These are phyloP conservation scores for Lampropteryx suffumata DNA, from an alignment of 2,888 invertebrate species.

Conservation along the genomic window DNA sequence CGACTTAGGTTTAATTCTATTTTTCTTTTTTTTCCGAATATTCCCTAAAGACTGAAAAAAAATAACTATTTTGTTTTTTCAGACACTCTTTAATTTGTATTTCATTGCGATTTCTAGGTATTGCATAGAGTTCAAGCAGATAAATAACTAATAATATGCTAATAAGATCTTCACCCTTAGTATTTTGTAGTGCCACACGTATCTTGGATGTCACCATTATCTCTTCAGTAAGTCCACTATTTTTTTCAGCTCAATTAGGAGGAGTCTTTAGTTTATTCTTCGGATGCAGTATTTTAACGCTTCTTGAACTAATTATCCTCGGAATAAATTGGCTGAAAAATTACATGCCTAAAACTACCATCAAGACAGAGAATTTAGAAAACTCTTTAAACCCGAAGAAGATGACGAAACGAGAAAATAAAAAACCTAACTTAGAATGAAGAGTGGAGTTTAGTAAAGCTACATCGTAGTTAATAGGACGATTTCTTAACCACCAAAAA, in stretches of 20 bases:
- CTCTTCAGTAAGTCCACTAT: neutral
- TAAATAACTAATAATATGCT: no score
- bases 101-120: no score
- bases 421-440: neutral
- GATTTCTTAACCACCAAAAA: no score
- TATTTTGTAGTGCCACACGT: no score
- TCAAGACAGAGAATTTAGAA: neutral
- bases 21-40: no score
- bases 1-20: no score
- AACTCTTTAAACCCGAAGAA: neutral
- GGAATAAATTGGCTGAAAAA: conserved; percentile 16
- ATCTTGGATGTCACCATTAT: no score
- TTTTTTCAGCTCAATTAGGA: conserved; percentile 63
- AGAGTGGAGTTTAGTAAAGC: neutral
- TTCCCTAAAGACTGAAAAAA: no score
- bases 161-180: no score
- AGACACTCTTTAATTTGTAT: no score
- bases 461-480: neutral
- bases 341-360: neutral
- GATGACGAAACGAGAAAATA: neutral
- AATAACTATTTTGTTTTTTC: no score
- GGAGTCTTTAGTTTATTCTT: conserved; percentile 69
- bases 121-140: no score
- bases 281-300: conserved; percentile 65
- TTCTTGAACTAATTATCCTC: conserved; percentile 52